These are phyloP conservation scores for Apus apus DNA, from an alignment of 2,113 vertebrate species.

Conservation along the genomic window DNA sequence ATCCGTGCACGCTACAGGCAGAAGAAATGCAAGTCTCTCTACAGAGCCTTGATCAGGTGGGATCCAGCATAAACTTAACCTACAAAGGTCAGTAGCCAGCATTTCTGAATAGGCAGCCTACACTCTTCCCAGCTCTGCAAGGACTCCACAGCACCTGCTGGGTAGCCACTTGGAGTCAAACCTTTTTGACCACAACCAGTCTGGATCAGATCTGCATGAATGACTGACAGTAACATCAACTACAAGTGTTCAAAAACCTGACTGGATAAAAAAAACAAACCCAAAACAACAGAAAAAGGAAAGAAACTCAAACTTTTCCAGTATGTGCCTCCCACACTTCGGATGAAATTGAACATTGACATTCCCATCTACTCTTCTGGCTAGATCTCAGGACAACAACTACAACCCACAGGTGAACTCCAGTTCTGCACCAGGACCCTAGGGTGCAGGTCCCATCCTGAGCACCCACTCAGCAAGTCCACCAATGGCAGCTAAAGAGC, in stretches of 20 bases:
- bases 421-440: not conserved
- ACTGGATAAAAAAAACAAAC: not conserved
- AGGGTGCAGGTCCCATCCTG: not conserved
- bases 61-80: not conserved
- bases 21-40: not conserved
- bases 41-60: not conserved
- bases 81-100: not conserved
- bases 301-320: not conserved
- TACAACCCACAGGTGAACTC: not conserved
- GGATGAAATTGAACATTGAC: not conserved
- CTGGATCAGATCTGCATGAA: not conserved
- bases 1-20: not conserved
- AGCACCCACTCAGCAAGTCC: not conserved
- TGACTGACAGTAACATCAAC: not conserved
- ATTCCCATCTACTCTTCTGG: not conserved
- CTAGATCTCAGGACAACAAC: not conserved
- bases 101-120: not conserved
- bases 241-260: not conserved
- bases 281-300: not conserved
- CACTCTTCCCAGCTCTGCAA: not conserved
- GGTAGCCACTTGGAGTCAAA: not conserved
- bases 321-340: not conserved
- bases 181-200: not conserved
- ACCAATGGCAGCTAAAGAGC: not conserved
- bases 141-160: not conserved